Base-by-base conservation (phyloP, 1,140 invertebrate genomes). In the Drosophila jambulina region DNA sequence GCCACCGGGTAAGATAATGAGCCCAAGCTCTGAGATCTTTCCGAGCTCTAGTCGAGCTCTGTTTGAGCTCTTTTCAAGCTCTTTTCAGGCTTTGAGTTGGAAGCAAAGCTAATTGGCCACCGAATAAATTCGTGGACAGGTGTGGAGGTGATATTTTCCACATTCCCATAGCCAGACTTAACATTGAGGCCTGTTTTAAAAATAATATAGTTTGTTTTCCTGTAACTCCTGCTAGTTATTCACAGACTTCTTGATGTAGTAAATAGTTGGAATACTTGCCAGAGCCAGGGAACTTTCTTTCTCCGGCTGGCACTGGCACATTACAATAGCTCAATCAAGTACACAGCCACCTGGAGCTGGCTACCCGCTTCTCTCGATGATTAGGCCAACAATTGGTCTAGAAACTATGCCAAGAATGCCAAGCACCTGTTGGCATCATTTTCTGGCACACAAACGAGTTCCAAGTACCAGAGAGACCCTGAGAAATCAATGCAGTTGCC, bases 401-500 rank as follows among this genome's bases (percentile, higher is more conserved):
- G 60, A 80, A 80, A 80, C 77, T 80, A 80, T 80, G 77, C 78
- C 78, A 75, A 80, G 78, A 80, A 80, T 80, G 77, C 53, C 74
- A 71, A 80, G 78, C 78, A 80, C 78, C 78, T 80, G 78, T 68
- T 80, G 77, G 77, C 77, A 75, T 75, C 21, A 61, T 80, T 79
- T 38, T 79, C 67, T 54, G 59, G 25, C 71, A 54, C 42, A 36
- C 64, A 71, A 79, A 63, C 75, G 13, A 79, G 76, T 63, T 63
- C 42, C 63, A 34, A 45, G 42, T 72, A 53, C 48, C 68, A 27
- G 42, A 21, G 1, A 49, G 67, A 79, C 77, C 76, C 77, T 79
- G 77, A 79, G 75, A 71, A 79, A 78, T 78, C 77, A 79, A 79
- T 79, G 75, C 60, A 79, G 67, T 72, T 72, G 57, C 51, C 29